phyloP scores from a whole-genome alignment of 1,140 invertebrate genomes.

The Penaeus vannamei region DNA sequence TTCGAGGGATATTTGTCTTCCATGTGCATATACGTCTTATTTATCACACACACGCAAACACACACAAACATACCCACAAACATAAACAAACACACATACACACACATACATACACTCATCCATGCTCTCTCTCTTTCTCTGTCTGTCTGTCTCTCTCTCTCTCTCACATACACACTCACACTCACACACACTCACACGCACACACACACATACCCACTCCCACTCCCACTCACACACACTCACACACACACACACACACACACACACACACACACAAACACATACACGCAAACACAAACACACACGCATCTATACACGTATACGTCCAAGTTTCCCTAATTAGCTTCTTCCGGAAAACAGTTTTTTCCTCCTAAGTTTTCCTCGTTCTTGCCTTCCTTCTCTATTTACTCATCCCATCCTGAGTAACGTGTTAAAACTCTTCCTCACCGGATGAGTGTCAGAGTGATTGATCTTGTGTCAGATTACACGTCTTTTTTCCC shows the following conservation, averaged over 20 bases:
- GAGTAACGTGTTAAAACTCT: no score
- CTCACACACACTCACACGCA: neutral
- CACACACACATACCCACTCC: neutral
- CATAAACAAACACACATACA: no score
- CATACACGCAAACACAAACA: slow-evolving; percentile 3
- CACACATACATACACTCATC: neutral
- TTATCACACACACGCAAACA: no score
- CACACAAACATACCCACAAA: no score
- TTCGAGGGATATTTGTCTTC: no score
- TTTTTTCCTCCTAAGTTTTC: neutral
- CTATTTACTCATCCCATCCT: neutral
- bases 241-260: no score
- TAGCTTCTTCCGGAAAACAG: neutral
- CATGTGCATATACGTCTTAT: no score
- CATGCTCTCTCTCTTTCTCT: neutral
- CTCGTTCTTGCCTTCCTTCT: neutral
- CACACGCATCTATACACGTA: neutral
- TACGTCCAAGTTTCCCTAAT: neutral
- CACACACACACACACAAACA: slow-evolving; percentile 30
- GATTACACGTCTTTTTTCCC: no score
- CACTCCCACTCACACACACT: no score
- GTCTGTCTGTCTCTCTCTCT: neutral
- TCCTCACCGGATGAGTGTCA: no score
- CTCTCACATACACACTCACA: no score
- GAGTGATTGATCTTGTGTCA: no score